These are phyloP conservation scores for Excalfactoria chinensis DNA, from an alignment of 2,113 vertebrate species.

Conservation along the genomic window DNA sequence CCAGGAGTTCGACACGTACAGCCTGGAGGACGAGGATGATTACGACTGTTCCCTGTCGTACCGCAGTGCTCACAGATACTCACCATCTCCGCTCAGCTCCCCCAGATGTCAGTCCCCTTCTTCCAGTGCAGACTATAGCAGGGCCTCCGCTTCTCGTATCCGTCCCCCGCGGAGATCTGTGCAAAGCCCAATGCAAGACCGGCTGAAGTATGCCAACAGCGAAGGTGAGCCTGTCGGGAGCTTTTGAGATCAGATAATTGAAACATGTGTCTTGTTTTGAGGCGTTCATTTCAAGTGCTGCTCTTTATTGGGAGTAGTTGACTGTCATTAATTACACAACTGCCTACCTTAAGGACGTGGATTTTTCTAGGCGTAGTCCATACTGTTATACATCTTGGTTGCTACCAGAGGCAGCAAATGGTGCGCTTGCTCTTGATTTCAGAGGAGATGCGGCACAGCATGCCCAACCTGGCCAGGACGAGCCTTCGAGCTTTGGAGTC, in stretches of 20 bases:
- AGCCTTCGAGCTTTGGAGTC: slow-evolving; percentile 87
- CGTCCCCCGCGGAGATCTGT: slow-evolving; percentile 81
- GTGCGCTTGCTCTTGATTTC: slow-evolving; percentile 16
- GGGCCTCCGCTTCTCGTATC: slow-evolving; percentile 74
- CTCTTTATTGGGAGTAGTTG: neutral
- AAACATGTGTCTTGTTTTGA: neutral
- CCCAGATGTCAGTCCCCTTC: slow-evolving; percentile 89
- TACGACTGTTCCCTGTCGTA: slow-evolving; percentile 83
- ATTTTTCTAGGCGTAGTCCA: neutral
- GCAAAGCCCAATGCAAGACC: slow-evolving; percentile 82
- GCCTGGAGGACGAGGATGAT: slow-evolving; percentile 87
- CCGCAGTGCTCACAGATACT: slow-evolving; percentile 82
- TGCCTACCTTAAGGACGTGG: rapidly evolving
- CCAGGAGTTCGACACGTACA: slow-evolving; percentile 91
- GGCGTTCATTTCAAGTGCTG: rapidly evolving
- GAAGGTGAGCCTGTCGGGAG: slow-evolving; percentile 77
- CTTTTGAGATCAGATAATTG: rapidly evolving
- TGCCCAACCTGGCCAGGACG: slow-evolving; percentile 91
- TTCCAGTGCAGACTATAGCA: slow-evolving; percentile 72
- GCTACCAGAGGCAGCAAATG: neutral
- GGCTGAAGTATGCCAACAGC: slow-evolving; percentile 85
- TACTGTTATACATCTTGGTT: rapidly evolving
- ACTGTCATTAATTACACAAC: rapidly evolving
- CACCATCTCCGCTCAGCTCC: slow-evolving; percentile 86
- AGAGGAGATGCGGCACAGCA: slow-evolving; percentile 92